Conservation (phyloP, 30 jellyfish, hydroid and myxozoan species). For the Clytia hemisphaerica region DNA sequence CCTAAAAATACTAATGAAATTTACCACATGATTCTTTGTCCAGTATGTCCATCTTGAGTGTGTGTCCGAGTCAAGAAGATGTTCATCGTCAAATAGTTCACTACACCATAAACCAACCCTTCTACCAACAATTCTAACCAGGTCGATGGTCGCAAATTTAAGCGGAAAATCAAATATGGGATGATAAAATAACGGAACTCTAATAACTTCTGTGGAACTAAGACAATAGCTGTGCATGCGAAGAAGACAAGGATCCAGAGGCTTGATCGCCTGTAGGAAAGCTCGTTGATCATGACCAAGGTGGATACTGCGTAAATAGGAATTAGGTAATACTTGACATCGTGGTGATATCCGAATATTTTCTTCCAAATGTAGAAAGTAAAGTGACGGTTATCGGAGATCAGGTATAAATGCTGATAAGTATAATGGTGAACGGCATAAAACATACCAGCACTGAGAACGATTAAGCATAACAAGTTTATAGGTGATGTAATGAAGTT, state of each 20-base stretch:
- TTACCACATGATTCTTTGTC: no score
- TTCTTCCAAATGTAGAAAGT: slow-evolving; percentile 82
- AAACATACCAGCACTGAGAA: neutral
- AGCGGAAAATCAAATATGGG: slow-evolving; percentile 66
- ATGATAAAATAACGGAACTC: slow-evolving; percentile 78
- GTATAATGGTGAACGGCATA: slow-evolving; percentile 35
- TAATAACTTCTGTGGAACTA: slow-evolving; percentile 83
- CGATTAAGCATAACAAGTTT: neutral
- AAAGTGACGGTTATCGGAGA: slow-evolving; percentile 91
- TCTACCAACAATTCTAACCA: slow-evolving; percentile 38
- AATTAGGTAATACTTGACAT: slow-evolving; percentile 32
- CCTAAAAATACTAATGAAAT: no score
- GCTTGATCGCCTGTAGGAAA: slow-evolving; percentile 10
- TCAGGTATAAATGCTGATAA: slow-evolving; percentile 67
- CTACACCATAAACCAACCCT: slow-evolving; percentile 20
- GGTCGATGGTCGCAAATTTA: slow-evolving; percentile 43
- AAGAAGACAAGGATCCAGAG: slow-evolving; percentile 42
- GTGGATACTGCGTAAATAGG: slow-evolving; percentile 56
- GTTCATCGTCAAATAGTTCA: slow-evolving; percentile 49
- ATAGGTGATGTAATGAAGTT: neutral
- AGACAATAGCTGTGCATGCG: slow-evolving; percentile 39
- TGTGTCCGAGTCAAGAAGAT: no score
- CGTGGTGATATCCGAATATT: slow-evolving; percentile 57
- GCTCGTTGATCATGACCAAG: slow-evolving; percentile 1
- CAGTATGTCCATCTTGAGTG: no score